Evolutionary conservation across 2,797 vertebrate species (phyloP), one percentile per base, ranked within the genome.

Genomic region (Melanotaenia boesemani): DNA sequence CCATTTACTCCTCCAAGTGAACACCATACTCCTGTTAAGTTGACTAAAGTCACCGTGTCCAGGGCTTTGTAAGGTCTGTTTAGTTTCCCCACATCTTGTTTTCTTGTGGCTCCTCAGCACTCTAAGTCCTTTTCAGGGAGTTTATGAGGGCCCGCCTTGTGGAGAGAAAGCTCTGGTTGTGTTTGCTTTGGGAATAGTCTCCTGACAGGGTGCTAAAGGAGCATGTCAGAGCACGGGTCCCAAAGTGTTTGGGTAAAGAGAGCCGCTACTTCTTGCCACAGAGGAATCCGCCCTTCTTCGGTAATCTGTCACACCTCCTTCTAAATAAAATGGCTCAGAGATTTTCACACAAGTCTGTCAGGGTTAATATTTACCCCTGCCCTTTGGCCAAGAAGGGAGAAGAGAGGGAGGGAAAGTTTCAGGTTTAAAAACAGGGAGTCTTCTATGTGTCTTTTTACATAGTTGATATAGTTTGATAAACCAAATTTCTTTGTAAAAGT

Each of bases 321-420:
- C 79, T 79, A 88, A 91, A 91, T 92, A 95, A 96, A 96, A 93
- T 85, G 82, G 86, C 88, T 88, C 85, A 91, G 90, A 93, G 92
- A 93, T 94, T 95, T 96, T 96, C 93, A 93, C 95, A 95, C 89
- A 85, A 88, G 92, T 91, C 91, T 93, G 94, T 95, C 93, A 94
- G 92, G 94, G 95, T 95, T 95, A 95, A 95, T 96, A 94, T 96
- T 96, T 96, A 91, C 93, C 79, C 89, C 91, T 94, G 87, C 89
- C 93, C 93, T 90, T 80, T 80, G 89, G 90, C 85, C 88, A 83
- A 89, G 82, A 84, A 84, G 79, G 68, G 71, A 62, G 75, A 34
- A 72, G 70, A 67, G 62, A 79, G 85, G 39, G 65, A 72, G 80
- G 56, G 81, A 66, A 76, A 60, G 66, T 63, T 32, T 56, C 13